These are phyloP conservation scores for Discoglossus pictus DNA, from an alignment of 2,797 vertebrate species.

Conservation along the genomic window DNA sequence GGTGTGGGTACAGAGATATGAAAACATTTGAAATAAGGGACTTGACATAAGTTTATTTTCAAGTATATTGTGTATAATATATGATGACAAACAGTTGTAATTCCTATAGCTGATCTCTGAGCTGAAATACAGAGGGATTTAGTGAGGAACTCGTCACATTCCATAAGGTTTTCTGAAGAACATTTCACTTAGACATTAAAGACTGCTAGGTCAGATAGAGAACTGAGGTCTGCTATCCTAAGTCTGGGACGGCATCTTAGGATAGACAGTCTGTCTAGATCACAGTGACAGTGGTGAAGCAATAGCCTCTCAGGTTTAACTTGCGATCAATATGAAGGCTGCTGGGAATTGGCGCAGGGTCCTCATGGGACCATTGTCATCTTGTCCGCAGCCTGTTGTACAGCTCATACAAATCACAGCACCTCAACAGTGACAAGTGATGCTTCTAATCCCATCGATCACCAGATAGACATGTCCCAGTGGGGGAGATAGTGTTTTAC, in stretches of 20 bases:
- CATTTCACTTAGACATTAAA: constrained; percentile 43
- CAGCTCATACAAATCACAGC: constrained; percentile 62
- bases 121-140: constrained; percentile 30
- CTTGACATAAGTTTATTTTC: not conserved
- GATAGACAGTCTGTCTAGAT: constrained; percentile 54
- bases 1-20: not conserved
- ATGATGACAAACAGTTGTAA: constrained; percentile 35
- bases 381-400: constrained; percentile 63
- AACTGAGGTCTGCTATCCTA: constrained; percentile 35
- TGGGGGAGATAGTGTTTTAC: constrained; percentile 59
- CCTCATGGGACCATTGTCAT: constrained; percentile 54
- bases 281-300: constrained; percentile 39
- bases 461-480: constrained; percentile 49
- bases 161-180: constrained; percentile 34
- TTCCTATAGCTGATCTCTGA: constrained; percentile 28
- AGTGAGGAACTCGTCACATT: constrained; percentile 26
- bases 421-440: constrained; percentile 59
- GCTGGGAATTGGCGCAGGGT: constrained; percentile 52
- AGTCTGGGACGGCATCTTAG: constrained; percentile 34
- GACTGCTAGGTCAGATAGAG: constrained; percentile 32
- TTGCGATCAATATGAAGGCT: constrained; percentile 64
- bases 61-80: constrained; percentile 24
- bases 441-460: constrained; percentile 65
- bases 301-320: constrained; percentile 54
- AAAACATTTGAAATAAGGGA: not conserved